phyloP scores from a whole-genome alignment of 2,797 vertebrate species.

The Notoglanidium macrostoma region DNA sequence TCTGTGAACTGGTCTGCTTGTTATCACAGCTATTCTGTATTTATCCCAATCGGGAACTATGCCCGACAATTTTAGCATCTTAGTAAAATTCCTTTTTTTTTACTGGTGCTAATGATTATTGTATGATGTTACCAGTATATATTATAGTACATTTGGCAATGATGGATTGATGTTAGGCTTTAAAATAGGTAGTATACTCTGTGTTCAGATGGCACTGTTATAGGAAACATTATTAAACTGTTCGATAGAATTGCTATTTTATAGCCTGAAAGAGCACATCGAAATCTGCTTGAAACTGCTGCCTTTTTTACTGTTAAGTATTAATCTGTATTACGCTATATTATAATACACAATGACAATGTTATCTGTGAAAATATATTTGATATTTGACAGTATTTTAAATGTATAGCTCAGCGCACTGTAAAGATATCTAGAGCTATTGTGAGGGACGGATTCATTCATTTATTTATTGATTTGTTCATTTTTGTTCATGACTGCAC shows the following conservation, averaged over 20 bases:
- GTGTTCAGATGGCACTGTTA: background rate
- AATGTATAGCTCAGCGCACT: background rate
- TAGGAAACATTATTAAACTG: background rate
- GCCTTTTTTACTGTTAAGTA: background rate
- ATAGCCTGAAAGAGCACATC: background rate
- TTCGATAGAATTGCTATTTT: background rate
- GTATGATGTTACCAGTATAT: background rate
- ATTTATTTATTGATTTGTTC: background rate
- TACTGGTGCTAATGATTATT: background rate
- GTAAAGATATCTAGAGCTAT: background rate
- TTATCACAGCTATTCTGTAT: background rate
- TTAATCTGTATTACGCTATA: background rate
- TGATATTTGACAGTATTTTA: background rate
- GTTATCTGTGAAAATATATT: background rate
- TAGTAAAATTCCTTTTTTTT: background rate
- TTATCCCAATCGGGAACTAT: background rate
- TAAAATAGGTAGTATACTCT: background rate
- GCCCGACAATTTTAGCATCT: background rate
- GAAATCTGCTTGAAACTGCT: background rate
- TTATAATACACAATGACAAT: background rate
- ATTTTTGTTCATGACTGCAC: background rate
- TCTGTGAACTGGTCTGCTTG: background rate
- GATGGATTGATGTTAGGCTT: background rate
- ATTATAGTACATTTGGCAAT: background rate
- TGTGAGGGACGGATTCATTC: too few species aligned